phyloP scores from a whole-genome alignment of 2,888 invertebrate species.

The Pollenia griseotomentosa region DNA sequence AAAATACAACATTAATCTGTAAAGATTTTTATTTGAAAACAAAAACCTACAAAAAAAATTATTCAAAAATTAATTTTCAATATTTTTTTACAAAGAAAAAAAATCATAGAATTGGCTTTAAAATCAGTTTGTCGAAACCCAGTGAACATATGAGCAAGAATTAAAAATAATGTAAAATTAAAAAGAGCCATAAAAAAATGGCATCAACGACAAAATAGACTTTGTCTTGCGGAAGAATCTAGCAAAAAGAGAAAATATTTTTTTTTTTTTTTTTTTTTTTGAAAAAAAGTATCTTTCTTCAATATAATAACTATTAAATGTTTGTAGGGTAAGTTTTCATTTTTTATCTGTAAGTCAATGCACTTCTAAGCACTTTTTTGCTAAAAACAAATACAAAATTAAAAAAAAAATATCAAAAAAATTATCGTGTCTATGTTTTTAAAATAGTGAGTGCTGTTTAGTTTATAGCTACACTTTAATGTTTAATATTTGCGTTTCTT shows the following conservation, averaged over 20 bases:
- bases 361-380: slow-evolving; percentile 71
- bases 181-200: too few relatives aligned
- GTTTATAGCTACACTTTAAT: slow-evolving; percentile 54
- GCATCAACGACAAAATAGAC: too few relatives aligned
- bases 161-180: too few relatives aligned
- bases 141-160: too few relatives aligned
- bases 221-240: too few relatives aligned
- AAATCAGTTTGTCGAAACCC: too few relatives aligned
- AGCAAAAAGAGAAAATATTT: too few relatives aligned
- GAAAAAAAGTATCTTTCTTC: background rate
- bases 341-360: slow-evolving; percentile 66
- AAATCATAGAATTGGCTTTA: too few relatives aligned
- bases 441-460: slow-evolving; percentile 40
- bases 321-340: slow-evolving; percentile 29
- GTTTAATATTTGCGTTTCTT: slow-evolving; percentile 45
- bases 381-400: background rate
- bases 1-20: slow-evolving; percentile 42
- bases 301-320: background rate
- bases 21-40: slow-evolving; percentile 14
- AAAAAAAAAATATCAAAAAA: slow-evolving; percentile 12
- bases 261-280: too few relatives aligned
- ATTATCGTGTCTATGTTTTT: slow-evolving; percentile 69
- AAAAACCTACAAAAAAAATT: slow-evolving; percentile 28
- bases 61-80: slow-evolving; percentile 54
- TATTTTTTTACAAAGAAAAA: background rate